Conservation (phyloP, 2,797 vertebrate genomes). For the Miichthys miiuy region DNA sequence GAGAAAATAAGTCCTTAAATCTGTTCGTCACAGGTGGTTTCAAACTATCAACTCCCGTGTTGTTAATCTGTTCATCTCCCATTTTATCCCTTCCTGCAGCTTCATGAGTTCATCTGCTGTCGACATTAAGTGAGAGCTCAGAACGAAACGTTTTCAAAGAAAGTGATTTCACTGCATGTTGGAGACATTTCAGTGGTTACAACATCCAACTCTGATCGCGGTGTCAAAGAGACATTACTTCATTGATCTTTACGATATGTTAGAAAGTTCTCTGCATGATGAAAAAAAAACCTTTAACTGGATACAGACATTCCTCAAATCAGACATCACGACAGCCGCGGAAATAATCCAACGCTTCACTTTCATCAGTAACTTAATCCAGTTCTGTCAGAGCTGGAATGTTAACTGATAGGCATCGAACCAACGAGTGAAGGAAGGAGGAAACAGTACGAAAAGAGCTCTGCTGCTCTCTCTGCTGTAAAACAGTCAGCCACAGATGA, state of each 20-base stretch:
- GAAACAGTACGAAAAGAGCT: neutral
- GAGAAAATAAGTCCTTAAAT: neutral
- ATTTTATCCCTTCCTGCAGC: constrained; percentile 6
- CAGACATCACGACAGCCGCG: constrained; percentile 12
- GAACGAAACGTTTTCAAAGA: neutral
- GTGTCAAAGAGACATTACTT: constrained; percentile 36
- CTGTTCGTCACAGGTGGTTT: neutral
- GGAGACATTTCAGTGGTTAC: constrained; percentile 21
- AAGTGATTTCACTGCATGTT: neutral
- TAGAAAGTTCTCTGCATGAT: constrained; percentile 2
- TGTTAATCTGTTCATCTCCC: constrained; percentile 15
- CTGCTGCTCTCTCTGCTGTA: neutral
- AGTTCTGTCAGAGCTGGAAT: neutral
- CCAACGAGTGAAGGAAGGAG: neutral
- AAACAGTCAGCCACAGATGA: neutral
- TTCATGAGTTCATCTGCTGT: neutral
- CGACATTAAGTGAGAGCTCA: neutral
- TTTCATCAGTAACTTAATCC: constrained; percentile 1
- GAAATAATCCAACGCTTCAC: constrained; percentile 4
- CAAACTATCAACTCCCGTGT: neutral
- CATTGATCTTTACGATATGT: constrained; percentile 31
- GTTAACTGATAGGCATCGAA: neutral
- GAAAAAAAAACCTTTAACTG: constrained; percentile 1
- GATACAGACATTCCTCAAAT: constrained; percentile 15
- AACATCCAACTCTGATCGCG: constrained; percentile 17